Base-by-base conservation (phyloP, 2,888 invertebrate genomes). In the Caenorhabditis sp. region DNA sequence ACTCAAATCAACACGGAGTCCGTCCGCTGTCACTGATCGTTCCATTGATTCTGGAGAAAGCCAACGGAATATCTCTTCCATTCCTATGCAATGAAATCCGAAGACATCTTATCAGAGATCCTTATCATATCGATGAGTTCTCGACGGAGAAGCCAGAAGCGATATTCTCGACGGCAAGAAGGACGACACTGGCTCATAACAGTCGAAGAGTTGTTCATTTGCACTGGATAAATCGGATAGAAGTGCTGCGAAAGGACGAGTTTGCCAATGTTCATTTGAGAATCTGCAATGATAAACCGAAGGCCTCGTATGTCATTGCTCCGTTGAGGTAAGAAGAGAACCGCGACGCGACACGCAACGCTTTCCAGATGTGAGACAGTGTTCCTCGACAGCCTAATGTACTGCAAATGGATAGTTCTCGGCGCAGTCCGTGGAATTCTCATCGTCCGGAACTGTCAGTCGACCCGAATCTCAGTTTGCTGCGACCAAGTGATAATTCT, bases 181-280 rank as follows among this genome's bases (percentile, higher is more conserved):
- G 69, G 50, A 80, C 80, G 0, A 80, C 80, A 18, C 56, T 80
- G 62, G 80, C 80, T 1, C 80, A 80, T 51, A 80, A 80, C 44
- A 74, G 69, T 37, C 50, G 80, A 53, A 55, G 80, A 60, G 74
- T 80, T 6, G 80, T 80, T 1, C 80, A 74, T 56, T 26, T 80
- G n/a, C 80, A 80, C 28, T 74, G 65, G 51, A 64, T 80, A 13
- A 80, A 74, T 32, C 24, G 35, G 18, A 61, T 79, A 2, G 79
- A 79, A 35, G 55, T 80, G 18, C 24, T 80, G 28, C 37, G 80
- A n/a, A 74, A 74, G 15, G 80, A 80, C 22, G 74, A 74, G 44
- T 80, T 69, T 35, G 68, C 80, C 15, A 74, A 80, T 68, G 51
- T 74, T 26, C 80, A 80, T 65, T 28, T 80, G 11, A 55, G 80